A percentile compares a stretch with the other conserved stretches of the same genome.
phyloP scores from a whole-genome alignment of 2,888 invertebrate genomes.

The Apantesis nais region DNA sequence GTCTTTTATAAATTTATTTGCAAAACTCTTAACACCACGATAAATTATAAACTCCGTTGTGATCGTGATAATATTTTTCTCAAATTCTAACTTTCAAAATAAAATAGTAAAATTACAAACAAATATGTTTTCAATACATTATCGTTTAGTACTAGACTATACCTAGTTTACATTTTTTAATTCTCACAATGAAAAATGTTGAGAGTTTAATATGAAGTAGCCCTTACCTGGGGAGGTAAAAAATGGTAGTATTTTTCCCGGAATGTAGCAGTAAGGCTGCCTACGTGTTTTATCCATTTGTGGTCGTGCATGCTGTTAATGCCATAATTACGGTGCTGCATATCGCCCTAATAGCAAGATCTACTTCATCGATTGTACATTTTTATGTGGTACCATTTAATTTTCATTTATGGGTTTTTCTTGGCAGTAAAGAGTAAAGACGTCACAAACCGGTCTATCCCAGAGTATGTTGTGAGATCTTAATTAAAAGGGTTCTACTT shows the following conservation, averaged over 20 bases:
- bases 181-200: neutral
- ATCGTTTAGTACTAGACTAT: neutral
- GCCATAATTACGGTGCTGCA: slow-evolving; percentile 64
- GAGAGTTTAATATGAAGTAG: slow-evolving; percentile 30
- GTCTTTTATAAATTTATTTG: too few species aligned
- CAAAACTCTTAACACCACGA: neutral
- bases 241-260: slow-evolving; percentile 58
- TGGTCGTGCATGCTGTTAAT: slow-evolving; percentile 65
- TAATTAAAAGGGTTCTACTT: slow-evolving; percentile 4
- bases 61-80: neutral
- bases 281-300: slow-evolving; percentile 71
- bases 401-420: slow-evolving; percentile 24
- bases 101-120: neutral
- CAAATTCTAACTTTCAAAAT: neutral
- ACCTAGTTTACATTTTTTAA: neutral
- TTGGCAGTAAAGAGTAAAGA: slow-evolving; percentile 15
- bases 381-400: slow-evolving; percentile 18
- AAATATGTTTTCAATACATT: neutral
- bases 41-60: neutral
- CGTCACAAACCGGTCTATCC: slow-evolving; percentile 7
- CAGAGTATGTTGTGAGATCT: neutral
- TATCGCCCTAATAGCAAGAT: slow-evolving; percentile 60
- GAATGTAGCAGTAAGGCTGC: slow-evolving; percentile 57
- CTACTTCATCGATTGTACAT: slow-evolving; percentile 57
- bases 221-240: slow-evolving; percentile 45